A percentile compares a stretch with the other conserved stretches of the same genome.
phyloP scores from a whole-genome alignment of 1,140 invertebrate genomes.

The Maniola jurtina region DNA sequence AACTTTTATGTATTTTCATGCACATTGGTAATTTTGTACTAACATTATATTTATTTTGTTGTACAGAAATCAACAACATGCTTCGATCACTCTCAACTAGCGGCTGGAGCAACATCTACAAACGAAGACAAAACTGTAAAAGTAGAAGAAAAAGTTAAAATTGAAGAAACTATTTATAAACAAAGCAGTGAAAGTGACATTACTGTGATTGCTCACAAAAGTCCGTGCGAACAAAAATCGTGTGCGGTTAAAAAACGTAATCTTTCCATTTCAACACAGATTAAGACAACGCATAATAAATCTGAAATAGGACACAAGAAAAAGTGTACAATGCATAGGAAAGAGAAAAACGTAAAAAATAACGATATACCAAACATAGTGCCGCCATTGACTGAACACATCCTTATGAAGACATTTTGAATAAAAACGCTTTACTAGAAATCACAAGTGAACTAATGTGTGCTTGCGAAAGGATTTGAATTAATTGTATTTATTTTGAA shows the following conservation, averaged over 20 bases:
- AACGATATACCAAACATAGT: slow-evolving; percentile 52
- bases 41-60: slow-evolving; percentile 16
- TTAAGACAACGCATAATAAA: slow-evolving; percentile 71
- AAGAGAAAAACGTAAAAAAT: slow-evolving; percentile 55
- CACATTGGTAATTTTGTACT: background rate
- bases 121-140: slow-evolving; percentile 30
- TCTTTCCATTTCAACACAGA: slow-evolving; percentile 60
- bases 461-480: slow-evolving; percentile 17
- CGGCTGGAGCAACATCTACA: slow-evolving; percentile 30
- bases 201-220: slow-evolving; percentile 40
- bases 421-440: slow-evolving; percentile 21
- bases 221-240: slow-evolving; percentile 44
- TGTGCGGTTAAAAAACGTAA: slow-evolving; percentile 61
- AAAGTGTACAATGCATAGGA: slow-evolving; percentile 61
- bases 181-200: slow-evolving; percentile 29
- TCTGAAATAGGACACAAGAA: slow-evolving; percentile 68
- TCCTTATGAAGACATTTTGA: slow-evolving; percentile 67
- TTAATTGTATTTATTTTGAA: slow-evolving; percentile 12
- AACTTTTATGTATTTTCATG: too few species aligned
- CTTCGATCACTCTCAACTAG: slow-evolving; percentile 64
- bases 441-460: slow-evolving; percentile 28
- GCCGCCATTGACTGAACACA: slow-evolving; percentile 57
- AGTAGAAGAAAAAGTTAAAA: slow-evolving; percentile 6
- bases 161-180: slow-evolving; percentile 19
- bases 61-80: slow-evolving; percentile 68